phyloP scores from a whole-genome alignment of 2,113 vertebrate genomes.

The Thamnophis sirtalis region DNA sequence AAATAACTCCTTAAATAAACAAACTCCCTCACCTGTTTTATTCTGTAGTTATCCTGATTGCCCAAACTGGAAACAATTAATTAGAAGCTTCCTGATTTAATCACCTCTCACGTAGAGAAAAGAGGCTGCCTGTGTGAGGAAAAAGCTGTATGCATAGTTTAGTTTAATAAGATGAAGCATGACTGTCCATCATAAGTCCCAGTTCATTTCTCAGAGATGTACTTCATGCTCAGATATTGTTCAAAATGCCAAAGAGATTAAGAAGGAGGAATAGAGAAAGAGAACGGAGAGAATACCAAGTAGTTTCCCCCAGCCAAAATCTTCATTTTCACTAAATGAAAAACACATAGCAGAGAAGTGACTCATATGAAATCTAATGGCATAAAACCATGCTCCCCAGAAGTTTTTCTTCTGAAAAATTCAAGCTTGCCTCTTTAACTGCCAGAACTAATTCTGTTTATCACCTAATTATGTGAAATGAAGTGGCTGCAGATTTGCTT shows the following conservation, averaged over 20 bases:
- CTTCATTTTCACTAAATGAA: slow-evolving; percentile 58
- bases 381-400: slow-evolving; percentile 53
- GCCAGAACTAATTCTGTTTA: slow-evolving; percentile 65
- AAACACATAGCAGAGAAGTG: slow-evolving; percentile 59
- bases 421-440: slow-evolving; percentile 54
- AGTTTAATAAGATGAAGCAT: background rate
- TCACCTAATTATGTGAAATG: slow-evolving; percentile 63
- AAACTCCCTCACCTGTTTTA: background rate
- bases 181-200: background rate
- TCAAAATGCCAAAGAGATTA: background rate
- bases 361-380: slow-evolving; percentile 59
- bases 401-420: slow-evolving; percentile 42
- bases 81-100: background rate
- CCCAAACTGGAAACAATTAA: background rate
- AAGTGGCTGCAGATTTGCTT: slow-evolving; percentile 37
- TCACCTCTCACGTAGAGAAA: background rate
- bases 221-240: background rate
- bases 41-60: background rate
- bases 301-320: slow-evolving; percentile 55
- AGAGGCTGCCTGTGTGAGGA: background rate
- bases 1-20: background rate
- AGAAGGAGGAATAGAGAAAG: background rate
- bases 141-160: background rate
- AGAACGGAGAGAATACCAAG: background rate
- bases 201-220: background rate